phyloP scores from a whole-genome alignment of 2,888 invertebrate species.

The Drosophila anomalipes region DNA sequence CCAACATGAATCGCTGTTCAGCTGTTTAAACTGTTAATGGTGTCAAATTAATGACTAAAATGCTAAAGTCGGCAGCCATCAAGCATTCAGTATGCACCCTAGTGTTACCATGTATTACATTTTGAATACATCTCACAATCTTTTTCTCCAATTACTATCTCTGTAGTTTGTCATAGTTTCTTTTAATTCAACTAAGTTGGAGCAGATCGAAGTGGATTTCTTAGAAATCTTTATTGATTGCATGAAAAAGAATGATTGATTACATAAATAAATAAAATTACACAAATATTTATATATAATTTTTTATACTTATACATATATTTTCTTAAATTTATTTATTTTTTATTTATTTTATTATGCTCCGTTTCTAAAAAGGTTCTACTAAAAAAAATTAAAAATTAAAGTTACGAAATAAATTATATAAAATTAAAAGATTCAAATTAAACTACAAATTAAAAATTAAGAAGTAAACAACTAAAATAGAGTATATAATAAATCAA shows the following conservation, averaged over 20 bases:
- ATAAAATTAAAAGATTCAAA: neutral
- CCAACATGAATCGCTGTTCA: slow-evolving; percentile 31
- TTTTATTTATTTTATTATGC: neutral
- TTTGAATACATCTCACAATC: neutral
- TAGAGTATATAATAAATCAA: neutral
- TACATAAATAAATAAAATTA: neutral
- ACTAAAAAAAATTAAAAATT: neutral
- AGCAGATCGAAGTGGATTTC: neutral
- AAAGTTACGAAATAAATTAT: neutral
- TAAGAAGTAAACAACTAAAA: neutral
- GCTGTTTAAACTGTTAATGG: slow-evolving; percentile 11
- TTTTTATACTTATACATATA: neutral
- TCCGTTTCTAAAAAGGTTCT: neutral
- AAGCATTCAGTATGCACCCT: neutral
- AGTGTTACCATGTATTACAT: neutral
- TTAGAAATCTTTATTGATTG: neutral
- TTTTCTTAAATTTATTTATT: neutral
- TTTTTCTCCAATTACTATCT: neutral
- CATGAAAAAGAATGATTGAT: neutral
- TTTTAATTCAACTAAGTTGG: neutral
- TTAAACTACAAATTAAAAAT: neutral
- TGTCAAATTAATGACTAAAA: slow-evolving; percentile 2
- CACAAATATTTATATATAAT: neutral
- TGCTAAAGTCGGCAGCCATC: slow-evolving; percentile 5
- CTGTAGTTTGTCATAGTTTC: neutral